A percentile compares a stretch with the other conserved stretches of the same genome.
phyloP scores from a whole-genome alignment of 2,113 vertebrate species.

The Phalacrocorax brasilianus region DNA sequence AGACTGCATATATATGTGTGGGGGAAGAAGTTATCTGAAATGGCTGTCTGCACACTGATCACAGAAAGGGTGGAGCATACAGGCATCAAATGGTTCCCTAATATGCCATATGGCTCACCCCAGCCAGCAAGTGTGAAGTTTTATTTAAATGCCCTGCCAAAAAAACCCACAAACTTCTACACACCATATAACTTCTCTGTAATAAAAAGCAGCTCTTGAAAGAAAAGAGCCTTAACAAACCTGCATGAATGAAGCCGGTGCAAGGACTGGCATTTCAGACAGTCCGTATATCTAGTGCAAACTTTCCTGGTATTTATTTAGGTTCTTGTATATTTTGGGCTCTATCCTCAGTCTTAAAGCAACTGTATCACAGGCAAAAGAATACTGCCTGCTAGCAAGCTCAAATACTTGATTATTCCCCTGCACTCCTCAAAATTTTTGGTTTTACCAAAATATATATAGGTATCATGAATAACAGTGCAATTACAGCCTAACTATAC shows the following conservation, averaged over 20 bases:
- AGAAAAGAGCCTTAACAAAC: background rate
- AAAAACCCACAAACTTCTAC: background rate
- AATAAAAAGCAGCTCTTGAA: conserved; percentile 10
- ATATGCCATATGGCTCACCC: background rate
- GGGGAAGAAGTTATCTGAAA: background rate
- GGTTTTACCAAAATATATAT: background rate
- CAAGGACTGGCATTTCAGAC: background rate
- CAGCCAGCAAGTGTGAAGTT: background rate
- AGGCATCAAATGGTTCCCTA: background rate
- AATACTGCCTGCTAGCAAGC: background rate
- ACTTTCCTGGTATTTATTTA: background rate
- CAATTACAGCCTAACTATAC: background rate
- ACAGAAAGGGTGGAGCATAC: background rate
- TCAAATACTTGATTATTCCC: background rate
- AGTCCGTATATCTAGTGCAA: background rate
- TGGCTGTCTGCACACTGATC: background rate
- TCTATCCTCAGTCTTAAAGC: background rate
- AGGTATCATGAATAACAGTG: background rate
- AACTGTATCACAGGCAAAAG: background rate
- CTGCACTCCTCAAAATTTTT: background rate
- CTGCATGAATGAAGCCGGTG: background rate
- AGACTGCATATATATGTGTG: background rate
- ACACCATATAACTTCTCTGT: background rate
- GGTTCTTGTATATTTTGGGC: background rate
- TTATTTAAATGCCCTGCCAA: background rate